phyloP scores from a whole-genome alignment of 2,113 vertebrate genomes.

The Chunga burmeisteri region DNA sequence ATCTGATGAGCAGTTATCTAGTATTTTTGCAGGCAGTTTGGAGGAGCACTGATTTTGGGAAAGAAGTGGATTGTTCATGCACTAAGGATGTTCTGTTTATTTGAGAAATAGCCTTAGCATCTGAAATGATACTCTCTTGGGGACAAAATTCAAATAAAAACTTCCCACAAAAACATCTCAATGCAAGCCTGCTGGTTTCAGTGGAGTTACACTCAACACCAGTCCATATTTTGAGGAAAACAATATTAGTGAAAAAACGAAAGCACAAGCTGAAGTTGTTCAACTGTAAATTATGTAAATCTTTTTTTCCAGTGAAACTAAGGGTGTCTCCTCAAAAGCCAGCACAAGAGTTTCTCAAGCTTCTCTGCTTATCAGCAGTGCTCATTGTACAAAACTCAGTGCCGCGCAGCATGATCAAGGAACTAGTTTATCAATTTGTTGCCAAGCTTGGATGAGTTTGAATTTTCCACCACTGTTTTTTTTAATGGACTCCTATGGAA shows the following conservation, averaged over 20 bases:
- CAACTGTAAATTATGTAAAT: not conserved
- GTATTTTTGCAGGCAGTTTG: not conserved
- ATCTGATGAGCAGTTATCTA: not conserved
- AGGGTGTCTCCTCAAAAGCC: not conserved
- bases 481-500: not conserved
- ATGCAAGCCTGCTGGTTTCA: fast-evolving
- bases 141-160: not conserved
- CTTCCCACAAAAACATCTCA: fast-evolving
- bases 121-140: not conserved
- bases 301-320: not conserved
- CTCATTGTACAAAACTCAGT: not conserved
- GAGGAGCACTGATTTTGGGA: not conserved
- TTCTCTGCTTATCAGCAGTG: not conserved
- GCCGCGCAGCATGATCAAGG: fast-evolving
- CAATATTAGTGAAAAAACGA: not conserved
- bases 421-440: not conserved
- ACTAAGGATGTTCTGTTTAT: not conserved
- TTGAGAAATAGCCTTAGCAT: not conserved
- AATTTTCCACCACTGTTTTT: not conserved
- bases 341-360: not conserved
- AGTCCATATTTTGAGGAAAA: not conserved
- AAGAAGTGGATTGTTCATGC: not conserved
- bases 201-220: not conserved
- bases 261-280: not conserved
- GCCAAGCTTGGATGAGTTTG: not conserved